Conservation (phyloP, 2,888 invertebrate species). For the Helicoverpa assulta region DNA sequence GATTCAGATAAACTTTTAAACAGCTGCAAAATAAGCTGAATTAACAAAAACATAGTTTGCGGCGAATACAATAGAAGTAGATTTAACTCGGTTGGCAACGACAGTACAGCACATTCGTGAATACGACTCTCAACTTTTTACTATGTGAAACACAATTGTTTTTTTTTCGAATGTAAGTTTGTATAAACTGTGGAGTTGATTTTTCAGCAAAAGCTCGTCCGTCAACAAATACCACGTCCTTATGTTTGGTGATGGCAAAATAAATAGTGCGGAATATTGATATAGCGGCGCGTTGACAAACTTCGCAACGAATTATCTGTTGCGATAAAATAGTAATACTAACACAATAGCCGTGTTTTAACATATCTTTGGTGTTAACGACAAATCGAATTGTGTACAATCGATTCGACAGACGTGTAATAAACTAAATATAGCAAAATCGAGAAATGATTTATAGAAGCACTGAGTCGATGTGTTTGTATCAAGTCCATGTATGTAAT, state of each 20-base stretch:
- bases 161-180: background rate
- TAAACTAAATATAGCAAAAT: background rate
- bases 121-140: slow-evolving; percentile 5
- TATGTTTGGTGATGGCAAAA: slow-evolving; percentile 23
- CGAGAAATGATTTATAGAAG: too few relatives aligned
- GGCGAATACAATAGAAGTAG: slow-evolving; percentile 1
- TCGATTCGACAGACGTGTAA: slow-evolving; percentile 4
- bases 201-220: slow-evolving; percentile 22
- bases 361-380: slow-evolving; percentile 18
- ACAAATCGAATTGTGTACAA: slow-evolving; percentile 8
- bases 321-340: slow-evolving; percentile 43
- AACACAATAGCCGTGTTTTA: slow-evolving; percentile 34
- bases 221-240: slow-evolving; percentile 1
- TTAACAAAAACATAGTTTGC: slow-evolving; percentile 15
- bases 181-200: background rate
- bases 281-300: slow-evolving; percentile 45
- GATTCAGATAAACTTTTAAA: slow-evolving; percentile 7
- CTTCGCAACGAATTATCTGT: slow-evolving; percentile 41
- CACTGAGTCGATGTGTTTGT: background rate
- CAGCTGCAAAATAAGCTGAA: slow-evolving; percentile 2
- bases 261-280: slow-evolving; percentile 33
- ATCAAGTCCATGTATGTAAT: slow-evolving; percentile 20
- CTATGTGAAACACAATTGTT: slow-evolving; percentile 4
- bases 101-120: slow-evolving; percentile 17
- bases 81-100: slow-evolving; percentile 8